These are phyloP conservation scores for Takifugu bimaculatus DNA, from an alignment of 2,113 vertebrate species.

Conservation along the genomic window DNA sequence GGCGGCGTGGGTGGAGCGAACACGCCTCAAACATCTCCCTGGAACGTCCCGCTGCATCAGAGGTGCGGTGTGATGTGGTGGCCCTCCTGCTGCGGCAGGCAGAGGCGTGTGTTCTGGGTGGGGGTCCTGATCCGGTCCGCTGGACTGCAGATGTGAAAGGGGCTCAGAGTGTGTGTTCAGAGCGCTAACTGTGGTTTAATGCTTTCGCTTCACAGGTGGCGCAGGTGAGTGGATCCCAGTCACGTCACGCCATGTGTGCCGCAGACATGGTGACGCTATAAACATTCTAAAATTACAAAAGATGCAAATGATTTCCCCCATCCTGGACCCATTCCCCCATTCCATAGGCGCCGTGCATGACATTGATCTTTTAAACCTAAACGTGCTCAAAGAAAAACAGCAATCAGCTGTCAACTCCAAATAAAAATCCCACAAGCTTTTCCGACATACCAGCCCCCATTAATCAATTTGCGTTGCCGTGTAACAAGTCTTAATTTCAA, in stretches of 20 bases:
- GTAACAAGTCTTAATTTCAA: no score
- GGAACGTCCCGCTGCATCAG: no score
- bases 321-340: conserved; percentile 9
- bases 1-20: no score
- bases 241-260: conserved; percentile 6
- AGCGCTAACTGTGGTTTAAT: conserved; percentile 26
- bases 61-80: no score
- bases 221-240: conserved; percentile 69
- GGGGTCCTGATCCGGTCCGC: no score
- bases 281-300: conserved; percentile 1
- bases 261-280: conserved; percentile 4
- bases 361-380: not conserved
- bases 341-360: conserved; percentile 7
- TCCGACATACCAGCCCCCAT: no score
- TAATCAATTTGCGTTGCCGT: no score
- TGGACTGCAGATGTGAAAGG: no score
- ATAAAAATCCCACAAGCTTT: not conserved
- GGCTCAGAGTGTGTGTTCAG: conserved; percentile 14
- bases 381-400: not conserved
- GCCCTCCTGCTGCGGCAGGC: no score
- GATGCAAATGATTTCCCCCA: not conserved
- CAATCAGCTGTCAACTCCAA: not conserved
- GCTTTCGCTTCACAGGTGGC: conserved; percentile 55
- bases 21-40: no score
- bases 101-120: not conserved